Evolutionary conservation across 2,113 vertebrate genomes (phyloP).

Genomic region (Hemiprocne comata): DNA sequence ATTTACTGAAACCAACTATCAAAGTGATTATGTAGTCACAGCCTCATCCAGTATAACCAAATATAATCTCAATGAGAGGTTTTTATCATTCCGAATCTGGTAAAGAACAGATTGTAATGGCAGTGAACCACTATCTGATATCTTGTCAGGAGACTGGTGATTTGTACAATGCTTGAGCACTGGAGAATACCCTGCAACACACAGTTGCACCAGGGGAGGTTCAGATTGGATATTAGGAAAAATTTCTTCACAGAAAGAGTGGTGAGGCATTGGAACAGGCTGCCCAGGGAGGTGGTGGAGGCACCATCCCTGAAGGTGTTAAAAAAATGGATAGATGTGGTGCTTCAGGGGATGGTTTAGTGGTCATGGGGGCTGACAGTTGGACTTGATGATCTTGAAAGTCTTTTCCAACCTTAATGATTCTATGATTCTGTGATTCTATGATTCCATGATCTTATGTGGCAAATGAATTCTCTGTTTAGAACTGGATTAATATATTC

Average conservation of each 20-base stretch:
- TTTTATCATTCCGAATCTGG: not conserved
- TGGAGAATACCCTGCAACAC: not conserved
- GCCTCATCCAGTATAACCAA: not conserved
- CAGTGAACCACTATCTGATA: not conserved
- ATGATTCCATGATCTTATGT: not conserved
- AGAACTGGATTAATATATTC: not conserved
- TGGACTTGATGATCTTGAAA: too few species aligned
- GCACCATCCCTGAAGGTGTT: too few species aligned
- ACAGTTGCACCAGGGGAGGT: too few species aligned
- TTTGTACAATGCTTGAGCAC: not conserved
- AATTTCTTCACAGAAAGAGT: too few species aligned
- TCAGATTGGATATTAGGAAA: too few species aligned
- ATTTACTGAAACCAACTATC: not conserved
- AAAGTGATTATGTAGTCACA: not conserved
- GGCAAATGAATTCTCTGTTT: not conserved
- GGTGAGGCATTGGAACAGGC: too few species aligned
- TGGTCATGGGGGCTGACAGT: too few species aligned
- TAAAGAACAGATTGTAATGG: not conserved
- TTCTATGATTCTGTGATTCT: too few species aligned
- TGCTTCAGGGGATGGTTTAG: too few species aligned
- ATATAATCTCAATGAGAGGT: not conserved
- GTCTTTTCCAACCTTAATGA: too few species aligned
- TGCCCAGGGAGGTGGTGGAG: too few species aligned
- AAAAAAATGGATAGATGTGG: too few species aligned
- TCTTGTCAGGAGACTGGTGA: not conserved